Evolutionary conservation across 2,113 vertebrate genomes (phyloP).

Genomic region (Pedetes capensis): DNA sequence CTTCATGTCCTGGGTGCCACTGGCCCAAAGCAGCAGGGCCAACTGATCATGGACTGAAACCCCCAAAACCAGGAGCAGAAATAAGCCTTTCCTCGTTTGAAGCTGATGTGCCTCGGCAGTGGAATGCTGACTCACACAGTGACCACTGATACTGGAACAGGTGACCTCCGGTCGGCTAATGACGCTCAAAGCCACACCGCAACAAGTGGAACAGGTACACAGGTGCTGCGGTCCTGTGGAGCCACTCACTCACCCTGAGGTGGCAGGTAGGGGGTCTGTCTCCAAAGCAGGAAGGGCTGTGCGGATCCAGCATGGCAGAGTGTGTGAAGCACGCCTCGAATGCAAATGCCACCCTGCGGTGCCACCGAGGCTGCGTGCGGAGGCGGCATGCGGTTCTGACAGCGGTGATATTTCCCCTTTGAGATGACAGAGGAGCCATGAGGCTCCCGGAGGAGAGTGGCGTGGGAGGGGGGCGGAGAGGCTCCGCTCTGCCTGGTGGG

Average conservation of each 20-base stretch:
- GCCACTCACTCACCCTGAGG: background rate
- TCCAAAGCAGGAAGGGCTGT: background rate
- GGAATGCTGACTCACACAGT: background rate
- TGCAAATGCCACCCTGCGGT: fast-evolving
- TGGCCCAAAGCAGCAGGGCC: background rate
- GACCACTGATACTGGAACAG: background rate
- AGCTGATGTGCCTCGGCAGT: background rate
- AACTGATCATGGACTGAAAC: background rate
- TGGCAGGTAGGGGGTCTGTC: background rate
- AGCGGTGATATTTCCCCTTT: background rate
- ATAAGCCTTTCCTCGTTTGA: background rate
- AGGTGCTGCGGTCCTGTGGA: background rate
- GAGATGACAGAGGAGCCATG: background rate
- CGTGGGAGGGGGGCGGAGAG: slow-evolving; percentile 61
- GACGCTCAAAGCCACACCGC: too few species aligned
- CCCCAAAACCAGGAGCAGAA: background rate
- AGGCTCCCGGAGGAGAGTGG: background rate
- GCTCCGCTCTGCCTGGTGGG: background rate
- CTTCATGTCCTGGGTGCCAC: background rate
- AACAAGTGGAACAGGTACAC: fast-evolving
- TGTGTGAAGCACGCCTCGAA: fast-evolving
- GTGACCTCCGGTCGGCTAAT: background rate
- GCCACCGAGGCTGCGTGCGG: background rate
- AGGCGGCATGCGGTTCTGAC: background rate
- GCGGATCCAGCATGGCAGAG: background rate